A percentile compares a stretch with the other conserved stretches of the same genome.
phyloP scores from a whole-genome alignment of 2,113 vertebrate species.

The Nycticryphes semicollaris region DNA sequence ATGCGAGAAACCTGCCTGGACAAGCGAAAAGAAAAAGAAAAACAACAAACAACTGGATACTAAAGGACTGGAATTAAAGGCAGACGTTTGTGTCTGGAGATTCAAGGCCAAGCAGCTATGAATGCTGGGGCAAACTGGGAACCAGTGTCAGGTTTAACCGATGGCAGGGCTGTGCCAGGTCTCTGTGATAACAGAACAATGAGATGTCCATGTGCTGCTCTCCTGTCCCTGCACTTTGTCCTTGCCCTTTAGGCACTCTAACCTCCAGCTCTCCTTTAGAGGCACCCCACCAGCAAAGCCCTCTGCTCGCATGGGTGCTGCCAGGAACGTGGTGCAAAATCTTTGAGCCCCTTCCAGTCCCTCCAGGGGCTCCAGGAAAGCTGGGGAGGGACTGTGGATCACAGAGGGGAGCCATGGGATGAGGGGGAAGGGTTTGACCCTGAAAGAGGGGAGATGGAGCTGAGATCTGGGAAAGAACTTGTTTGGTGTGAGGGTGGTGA shows the following conservation, averaged over 20 bases:
- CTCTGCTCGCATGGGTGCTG: rapidly evolving
- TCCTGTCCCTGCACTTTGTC: not conserved
- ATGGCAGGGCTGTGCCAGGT: not conserved
- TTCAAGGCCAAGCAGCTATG: not conserved
- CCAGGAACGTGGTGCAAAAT: not conserved
- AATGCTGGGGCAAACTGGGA: not conserved
- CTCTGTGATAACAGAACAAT: not conserved
- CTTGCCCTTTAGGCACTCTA: not conserved
- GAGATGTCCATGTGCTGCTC: not conserved
- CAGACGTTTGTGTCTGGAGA: not conserved
- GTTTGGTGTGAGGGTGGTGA: no score
- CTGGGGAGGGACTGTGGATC: no score
- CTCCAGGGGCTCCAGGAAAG: no score
- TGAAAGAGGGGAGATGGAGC: no score
- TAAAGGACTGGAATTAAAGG: not conserved
- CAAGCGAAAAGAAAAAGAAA: no score
- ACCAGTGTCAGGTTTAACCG: not conserved
- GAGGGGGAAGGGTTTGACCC: no score
- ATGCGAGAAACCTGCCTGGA: not conserved
- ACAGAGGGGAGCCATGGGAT: no score
- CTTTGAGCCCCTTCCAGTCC: no score
- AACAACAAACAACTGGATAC: no score
- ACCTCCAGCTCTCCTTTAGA: not conserved
- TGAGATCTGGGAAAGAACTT: no score
- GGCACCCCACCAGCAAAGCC: not conserved